Base-by-base conservation (phyloP, 2,113 vertebrate species). In the Lycocorax pyrrhopterus region DNA sequence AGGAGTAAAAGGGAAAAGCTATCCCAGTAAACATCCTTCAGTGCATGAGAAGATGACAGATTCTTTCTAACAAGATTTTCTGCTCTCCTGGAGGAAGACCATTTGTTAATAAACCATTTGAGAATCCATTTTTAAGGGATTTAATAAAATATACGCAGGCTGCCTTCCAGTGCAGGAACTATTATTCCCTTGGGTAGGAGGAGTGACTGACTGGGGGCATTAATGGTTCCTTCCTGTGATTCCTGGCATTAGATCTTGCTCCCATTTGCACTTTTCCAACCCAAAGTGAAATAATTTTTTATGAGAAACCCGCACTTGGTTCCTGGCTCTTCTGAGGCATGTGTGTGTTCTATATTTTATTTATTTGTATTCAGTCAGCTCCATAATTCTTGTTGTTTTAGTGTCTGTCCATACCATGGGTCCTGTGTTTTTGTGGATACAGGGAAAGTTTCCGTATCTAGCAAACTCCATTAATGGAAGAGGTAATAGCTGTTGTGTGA, bases 111-210 rank as follows among this genome's bases (percentile, higher is more conserved):
- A 94, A 95, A 94, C 44, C 96, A 92, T 95, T 91, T 86, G 94
- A 96, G 90, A 95, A 96, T 94, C 93, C 93, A 81, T 97, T 96
- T 97, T 96, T 95, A 96, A 88, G 84, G 93, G 87, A 82, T 96
- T 97, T 97, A 97, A 97, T 97, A 97, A 97, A 97, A 97, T 97
- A 97, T 96, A 96, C 74, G 8, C 51, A 35, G 64, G 51, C 87
- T 93, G 72, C 94, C 86, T 96, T 96, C 55, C 64, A 85, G 84
- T 90, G 88, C 84, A 90, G 94, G 79, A 94, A 13, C 94, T 97
- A 97, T 96, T 96, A 97, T 96, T 97, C 97, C 94, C 96, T 30
- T 84, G 96, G 92, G 96, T 52, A 10, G 90, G 46, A 94, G 62
- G 90, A 95, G 90, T 90, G 93, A 76, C 92, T 95, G 90, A 7